Evolutionary conservation across 2,888 invertebrate species (phyloP).

Genomic region (Clanis bilineata): DNA sequence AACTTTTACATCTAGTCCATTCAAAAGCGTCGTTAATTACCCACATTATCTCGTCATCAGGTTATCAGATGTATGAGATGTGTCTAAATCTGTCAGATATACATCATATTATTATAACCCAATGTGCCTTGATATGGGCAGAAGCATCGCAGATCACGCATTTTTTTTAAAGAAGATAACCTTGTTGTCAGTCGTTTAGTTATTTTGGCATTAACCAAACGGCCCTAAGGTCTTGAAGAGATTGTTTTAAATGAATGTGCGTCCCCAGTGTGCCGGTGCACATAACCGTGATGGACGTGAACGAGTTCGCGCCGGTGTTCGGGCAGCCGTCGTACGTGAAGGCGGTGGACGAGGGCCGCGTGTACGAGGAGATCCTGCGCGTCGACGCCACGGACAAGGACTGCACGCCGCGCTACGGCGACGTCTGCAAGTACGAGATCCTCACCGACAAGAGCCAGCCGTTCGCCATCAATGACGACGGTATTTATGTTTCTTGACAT

Average conservation of each 20-base stretch:
- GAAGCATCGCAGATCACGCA: too few relatives aligned
- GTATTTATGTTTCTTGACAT: slow-evolving; percentile 59
- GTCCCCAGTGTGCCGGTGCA: slow-evolving; percentile 91
- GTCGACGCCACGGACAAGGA: slow-evolving; percentile 97
- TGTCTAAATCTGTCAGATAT: too few relatives aligned
- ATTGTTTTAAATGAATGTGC: not conserved
- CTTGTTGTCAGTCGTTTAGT: too few relatives aligned
- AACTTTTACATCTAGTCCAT: too few relatives aligned
- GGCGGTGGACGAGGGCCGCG: slow-evolving; percentile 93
- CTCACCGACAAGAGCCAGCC: slow-evolving; percentile 87
- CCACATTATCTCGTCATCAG: too few relatives aligned
- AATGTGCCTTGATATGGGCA: too few relatives aligned
- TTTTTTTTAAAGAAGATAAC: too few relatives aligned
- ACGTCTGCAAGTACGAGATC: slow-evolving; percentile 99
- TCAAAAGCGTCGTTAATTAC: too few relatives aligned
- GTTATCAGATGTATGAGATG: too few relatives aligned
- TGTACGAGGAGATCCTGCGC: slow-evolving; percentile 94
- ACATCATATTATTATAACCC: too few relatives aligned
- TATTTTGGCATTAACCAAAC: too few relatives aligned
- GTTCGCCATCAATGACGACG: slow-evolving; percentile 95
- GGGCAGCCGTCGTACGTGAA: slow-evolving; percentile 94
- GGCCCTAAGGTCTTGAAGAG: too few relatives aligned
- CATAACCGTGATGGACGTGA: slow-evolving; percentile 97
- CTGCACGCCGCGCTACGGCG: slow-evolving; percentile 96
- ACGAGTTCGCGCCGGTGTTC: slow-evolving; percentile 97